Evolutionary conservation across 35 echinoderm and acorn worm genomes (phyloP).

Genomic region (Apostichopus japonicus): DNA sequence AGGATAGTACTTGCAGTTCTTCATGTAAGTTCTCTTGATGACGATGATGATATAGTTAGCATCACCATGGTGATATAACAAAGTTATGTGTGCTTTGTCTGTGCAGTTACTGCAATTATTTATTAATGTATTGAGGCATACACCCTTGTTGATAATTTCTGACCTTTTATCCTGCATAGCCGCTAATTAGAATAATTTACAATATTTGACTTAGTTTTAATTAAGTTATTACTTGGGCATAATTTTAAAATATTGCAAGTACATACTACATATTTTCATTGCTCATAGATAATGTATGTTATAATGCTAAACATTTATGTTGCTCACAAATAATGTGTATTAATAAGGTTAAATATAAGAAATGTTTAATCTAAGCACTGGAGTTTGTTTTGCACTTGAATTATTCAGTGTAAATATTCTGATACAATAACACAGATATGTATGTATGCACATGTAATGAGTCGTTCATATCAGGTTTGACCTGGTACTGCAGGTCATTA

Average conservation of each 20-base stretch:
- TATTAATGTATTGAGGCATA: not conserved
- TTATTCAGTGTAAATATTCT: too few species aligned
- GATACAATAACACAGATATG: too few species aligned
- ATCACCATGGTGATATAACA: not conserved
- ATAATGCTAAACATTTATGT: too few species aligned
- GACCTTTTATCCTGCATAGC: not conserved
- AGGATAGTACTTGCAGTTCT: slow-evolving; percentile 89
- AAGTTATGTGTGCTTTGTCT: not conserved
- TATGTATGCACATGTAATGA: too few species aligned
- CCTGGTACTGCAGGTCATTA: not conserved
- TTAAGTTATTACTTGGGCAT: not conserved
- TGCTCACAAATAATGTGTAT: too few species aligned
- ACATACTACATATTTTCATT: not conserved
- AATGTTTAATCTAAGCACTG: too few species aligned
- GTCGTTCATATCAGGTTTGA: too few species aligned
- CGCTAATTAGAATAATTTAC: not conserved
- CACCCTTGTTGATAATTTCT: not conserved
- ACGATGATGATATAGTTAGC: not conserved
- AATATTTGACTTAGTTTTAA: not conserved
- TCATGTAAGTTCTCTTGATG: slow-evolving; percentile 77
- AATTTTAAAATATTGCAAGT: not conserved
- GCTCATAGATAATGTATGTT: too few species aligned
- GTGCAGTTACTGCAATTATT: not conserved
- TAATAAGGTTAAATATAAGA: too few species aligned
- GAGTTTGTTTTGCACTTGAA: too few species aligned